A percentile compares a stretch with the other conserved stretches of the same genome.
Conservation (phyloP, 2,888 invertebrate genomes). For the Congeria kusceri region DNA sequence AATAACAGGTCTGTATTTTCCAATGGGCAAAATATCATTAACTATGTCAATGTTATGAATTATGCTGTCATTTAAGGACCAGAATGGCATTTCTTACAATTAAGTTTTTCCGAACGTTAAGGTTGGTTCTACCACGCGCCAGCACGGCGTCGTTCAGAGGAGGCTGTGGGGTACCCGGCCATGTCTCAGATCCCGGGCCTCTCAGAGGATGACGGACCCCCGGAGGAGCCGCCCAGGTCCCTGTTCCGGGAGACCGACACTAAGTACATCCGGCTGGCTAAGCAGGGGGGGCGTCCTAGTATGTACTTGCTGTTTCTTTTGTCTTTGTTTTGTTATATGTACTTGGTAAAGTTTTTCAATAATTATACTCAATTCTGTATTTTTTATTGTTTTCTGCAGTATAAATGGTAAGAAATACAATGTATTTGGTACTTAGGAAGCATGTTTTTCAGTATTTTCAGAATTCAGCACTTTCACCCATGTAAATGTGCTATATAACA, state of each 20-base stretch:
- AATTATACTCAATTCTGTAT: too few species aligned
- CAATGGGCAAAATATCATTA: neutral
- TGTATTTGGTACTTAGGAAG: too few species aligned
- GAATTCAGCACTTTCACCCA: too few species aligned
- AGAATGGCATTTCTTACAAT: too few species aligned
- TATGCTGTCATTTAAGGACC: too few species aligned
- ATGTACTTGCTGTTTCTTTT: constrained; percentile 24
- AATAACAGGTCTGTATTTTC: neutral
- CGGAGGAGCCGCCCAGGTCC: constrained; percentile 65
- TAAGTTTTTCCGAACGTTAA: too few species aligned
- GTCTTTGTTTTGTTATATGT: neutral
- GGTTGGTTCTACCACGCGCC: constrained; percentile 85
- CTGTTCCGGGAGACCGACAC: constrained; percentile 81
- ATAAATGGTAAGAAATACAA: too few species aligned
- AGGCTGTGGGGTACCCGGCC: constrained; percentile 75
- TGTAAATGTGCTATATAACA: too few species aligned
- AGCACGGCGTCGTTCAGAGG: constrained; percentile 54
- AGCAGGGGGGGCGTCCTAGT: constrained; percentile 83
- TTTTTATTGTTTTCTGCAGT: too few species aligned
- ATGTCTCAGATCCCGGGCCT: constrained; percentile 83
- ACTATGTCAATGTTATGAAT: neutral
- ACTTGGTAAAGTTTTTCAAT: too few species aligned
- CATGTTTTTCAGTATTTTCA: too few species aligned
- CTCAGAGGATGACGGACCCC: constrained; percentile 67
- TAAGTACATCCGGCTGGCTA: constrained; percentile 82